Base-by-base conservation (phyloP, 2,888 invertebrate genomes). In the Dolomedes plantarius region DNA sequence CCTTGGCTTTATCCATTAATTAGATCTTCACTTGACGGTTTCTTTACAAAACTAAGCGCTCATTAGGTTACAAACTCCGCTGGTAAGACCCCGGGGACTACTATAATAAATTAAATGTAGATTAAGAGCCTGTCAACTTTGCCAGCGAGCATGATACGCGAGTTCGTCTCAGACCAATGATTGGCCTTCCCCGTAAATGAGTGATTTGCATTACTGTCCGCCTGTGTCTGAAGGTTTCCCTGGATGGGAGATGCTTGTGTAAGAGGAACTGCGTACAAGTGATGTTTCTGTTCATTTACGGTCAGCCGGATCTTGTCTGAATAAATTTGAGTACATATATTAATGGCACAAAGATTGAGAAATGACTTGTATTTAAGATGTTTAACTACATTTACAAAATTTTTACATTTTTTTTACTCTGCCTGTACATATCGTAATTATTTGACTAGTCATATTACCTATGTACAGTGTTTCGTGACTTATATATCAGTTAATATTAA, bases 1-100 rank as follows among this genome's bases (percentile, higher is more conserved):
- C 64, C 29, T 62, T 64, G 72, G 62, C 71, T 79, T 79, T 72
- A 79, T 79, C 64, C 65, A 79, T 72, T 79, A 79, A 80, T 80
- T 80, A 80, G 73, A 73, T 73, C 50, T 39, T 73, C 46, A 64
- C 71, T 72, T 72, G 78, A 71, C 62, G 78, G 78, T 46, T 79
- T 72, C 67, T 80, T 73, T 50, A 36, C 46, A 56, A 67, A 67
- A 67, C 80, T 73, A 73, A 73, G 73, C 73, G 56, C 50, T 80
- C 67, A 80, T 72, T 80, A 67, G 67, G 46, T 67, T 67, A 27
- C 41, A 46, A 67, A 72, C 71, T 64, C 31, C 31, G 23, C 32
- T 67, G 27, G 65, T 27, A 36, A 32, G 46, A 11, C 73, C 67
- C 65, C 50, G 27, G 73, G 67, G 32, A 50, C 19, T 65, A 41